Conservation (phyloP, 2,113 vertebrate genomes). For the Ptilonorhynchus violaceus region DNA sequence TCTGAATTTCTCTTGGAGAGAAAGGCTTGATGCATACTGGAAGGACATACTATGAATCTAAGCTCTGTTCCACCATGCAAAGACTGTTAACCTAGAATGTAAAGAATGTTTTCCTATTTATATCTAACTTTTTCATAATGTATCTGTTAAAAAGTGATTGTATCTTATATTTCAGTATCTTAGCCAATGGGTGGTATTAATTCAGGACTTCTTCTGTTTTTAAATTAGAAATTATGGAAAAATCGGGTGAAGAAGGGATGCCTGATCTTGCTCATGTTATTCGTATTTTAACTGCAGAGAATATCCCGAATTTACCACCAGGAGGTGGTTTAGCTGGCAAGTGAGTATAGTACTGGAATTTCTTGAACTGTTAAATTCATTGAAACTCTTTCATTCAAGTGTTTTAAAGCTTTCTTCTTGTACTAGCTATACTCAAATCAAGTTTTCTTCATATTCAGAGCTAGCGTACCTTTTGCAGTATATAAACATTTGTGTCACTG, state of each 20-base stretch:
- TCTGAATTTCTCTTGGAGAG: background rate
- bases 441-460: background rate
- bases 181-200: background rate
- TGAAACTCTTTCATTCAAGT: background rate
- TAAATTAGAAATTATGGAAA: conserved; percentile 90
- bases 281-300: conserved; percentile 92
- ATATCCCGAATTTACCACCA: conserved; percentile 91
- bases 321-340: conserved; percentile 98
- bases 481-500: background rate
- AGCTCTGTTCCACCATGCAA: background rate
- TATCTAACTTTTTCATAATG: background rate
- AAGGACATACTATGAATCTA: background rate
- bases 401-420: background rate
- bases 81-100: background rate
- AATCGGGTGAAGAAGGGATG: conserved; percentile 88
- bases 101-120: background rate
- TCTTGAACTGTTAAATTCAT: background rate
- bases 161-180: background rate
- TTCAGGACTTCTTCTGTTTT: conserved; percentile 44
- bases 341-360: conserved; percentile 76
- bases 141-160: background rate
- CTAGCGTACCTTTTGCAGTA: background rate
- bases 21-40: background rate
- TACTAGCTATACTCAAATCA: background rate
- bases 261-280: conserved; percentile 94